Evolutionary conservation across 2,797 vertebrate genomes (phyloP), one percentile per base, ranked within the genome.

Genomic region (Megalops cyprinoides): DNA sequence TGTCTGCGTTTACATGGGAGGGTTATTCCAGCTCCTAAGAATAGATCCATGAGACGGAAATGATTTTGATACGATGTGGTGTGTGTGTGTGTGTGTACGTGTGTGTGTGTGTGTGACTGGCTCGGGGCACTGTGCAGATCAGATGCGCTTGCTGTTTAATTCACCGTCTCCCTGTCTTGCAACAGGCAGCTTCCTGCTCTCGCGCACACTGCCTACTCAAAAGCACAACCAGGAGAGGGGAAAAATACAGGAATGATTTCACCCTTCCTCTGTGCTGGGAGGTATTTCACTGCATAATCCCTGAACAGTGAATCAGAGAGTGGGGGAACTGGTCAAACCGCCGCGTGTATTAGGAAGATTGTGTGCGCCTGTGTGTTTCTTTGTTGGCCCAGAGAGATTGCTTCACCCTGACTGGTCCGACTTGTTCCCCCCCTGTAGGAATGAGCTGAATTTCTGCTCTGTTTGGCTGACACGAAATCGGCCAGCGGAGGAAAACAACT

Each of bases 101-200:
- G 46, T 15, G 28, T 49, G 44, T n/a, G 15, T 6, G n/a, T 20
- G 7, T 18, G 39, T 23, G 75, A 90, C 88, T 90, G 89, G 88
- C 90, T 91, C 20, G 76, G 82, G 90, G 93, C 91, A 87, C 85
- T 89, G 86, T 86, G 83, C 87, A 91, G 91, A 93, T 93, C 92
- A 93, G 91, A 92, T 92, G 90, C 91, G 87, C 90, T 91, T 84
- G 89, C 90, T 90, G 92, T 90, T 91, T 93, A 92, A 93, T 93
- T 92, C 92, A 88, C 86, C 89, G 79, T 92, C 91, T 91, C 65
- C 6, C 18, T 37, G 1, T 69, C 34, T 69, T 18, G n/a, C 91
- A 89, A 90, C 92, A 90, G 87, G 91, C 91, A 87, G 89, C 89
- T 87, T 88, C 87, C 31, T 7, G 15, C 10, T 9, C 28, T 42